Evolutionary conservation across 2,888 invertebrate genomes (phyloP).

Genomic region (Macropis europaea): DNA sequence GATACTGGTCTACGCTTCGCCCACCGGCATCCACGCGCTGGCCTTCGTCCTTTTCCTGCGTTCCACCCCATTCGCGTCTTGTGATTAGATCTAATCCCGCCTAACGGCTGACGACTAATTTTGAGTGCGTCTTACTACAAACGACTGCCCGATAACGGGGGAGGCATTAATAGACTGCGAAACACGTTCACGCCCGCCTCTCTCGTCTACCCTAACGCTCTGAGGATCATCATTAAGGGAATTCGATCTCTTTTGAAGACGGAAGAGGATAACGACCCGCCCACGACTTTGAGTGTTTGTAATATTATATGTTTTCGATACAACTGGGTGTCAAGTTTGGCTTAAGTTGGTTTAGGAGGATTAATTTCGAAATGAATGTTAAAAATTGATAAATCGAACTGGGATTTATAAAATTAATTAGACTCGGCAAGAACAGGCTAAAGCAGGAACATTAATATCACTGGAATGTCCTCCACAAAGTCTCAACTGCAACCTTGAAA

Average conservation of each 20-base stretch:
- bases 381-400: too few relatives aligned
- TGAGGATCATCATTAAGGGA: background rate
- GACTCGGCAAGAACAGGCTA: too few relatives aligned
- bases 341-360: background rate
- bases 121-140: background rate
- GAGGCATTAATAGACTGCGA: slow-evolving; percentile 14
- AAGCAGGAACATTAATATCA: too few relatives aligned
- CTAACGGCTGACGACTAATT: slow-evolving; percentile 31
- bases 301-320: background rate
- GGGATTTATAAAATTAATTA: too few relatives aligned
- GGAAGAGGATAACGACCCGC: background rate
- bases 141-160: background rate
- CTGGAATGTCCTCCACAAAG: too few relatives aligned
- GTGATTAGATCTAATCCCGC: slow-evolving; percentile 22
- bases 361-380: too few relatives aligned
- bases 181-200: background rate
- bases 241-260: slow-evolving; percentile 3
- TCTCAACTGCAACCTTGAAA: too few relatives aligned
- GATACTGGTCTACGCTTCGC: slow-evolving; percentile 58
- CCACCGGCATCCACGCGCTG: slow-evolving; percentile 21
- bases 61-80: slow-evolving; percentile 32
- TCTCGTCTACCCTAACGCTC: background rate
- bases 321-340: too few relatives aligned
- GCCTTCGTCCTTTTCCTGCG: slow-evolving; percentile 37
- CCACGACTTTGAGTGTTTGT: background rate